Base-by-base conservation (phyloP, 2,888 invertebrate species). In the Microplitis manilae region DNA sequence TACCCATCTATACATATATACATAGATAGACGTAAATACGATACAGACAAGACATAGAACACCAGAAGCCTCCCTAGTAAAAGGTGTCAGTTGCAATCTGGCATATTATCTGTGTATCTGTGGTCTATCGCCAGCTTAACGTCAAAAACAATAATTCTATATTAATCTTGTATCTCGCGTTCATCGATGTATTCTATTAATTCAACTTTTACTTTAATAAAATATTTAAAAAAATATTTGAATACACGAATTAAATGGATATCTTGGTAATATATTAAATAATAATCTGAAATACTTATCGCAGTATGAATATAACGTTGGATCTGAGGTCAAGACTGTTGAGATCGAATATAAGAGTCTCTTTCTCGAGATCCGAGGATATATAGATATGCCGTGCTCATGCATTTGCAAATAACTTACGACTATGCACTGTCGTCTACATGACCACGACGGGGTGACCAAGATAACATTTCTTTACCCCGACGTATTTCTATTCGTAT, bases 71-170 rank as follows among this genome's bases (percentile, higher is more conserved):
- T 41, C 78, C 61, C 59, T 65, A 74, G 65, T 60, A 39, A 76
- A 76, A 77, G 75, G 81, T 80, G 84, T 84, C 83, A 80, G 79
- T 82, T 80, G 79, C 84, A 80, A 82, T 79, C 79, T 79, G 71
- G 72, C 79, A 81, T 83, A 41, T 40, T 41, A 68, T 68, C 40
- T 68, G 6, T 5, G n/a, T 67, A 67, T 67, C n/a, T 65, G 17
- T 30, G 6, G n/a, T 17, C 6, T 6, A 20, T 50, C 50, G 9
- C 9, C 50, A 50, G 50, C 50, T 50, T 50, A 50, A 50, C 50
- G 50, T 50, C 50, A 50, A 50, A 50, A 50, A 50, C 50, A 50
- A 50, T 50, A 50, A 50, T 50, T 50, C 50, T 4, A 50, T 9
- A 13, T 50, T 50, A 50, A 50, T 50, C 50, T 50, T 50, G 50